Conservation (phyloP, 2,797 vertebrate genomes). For the Phoxinus dragarum region DNA sequence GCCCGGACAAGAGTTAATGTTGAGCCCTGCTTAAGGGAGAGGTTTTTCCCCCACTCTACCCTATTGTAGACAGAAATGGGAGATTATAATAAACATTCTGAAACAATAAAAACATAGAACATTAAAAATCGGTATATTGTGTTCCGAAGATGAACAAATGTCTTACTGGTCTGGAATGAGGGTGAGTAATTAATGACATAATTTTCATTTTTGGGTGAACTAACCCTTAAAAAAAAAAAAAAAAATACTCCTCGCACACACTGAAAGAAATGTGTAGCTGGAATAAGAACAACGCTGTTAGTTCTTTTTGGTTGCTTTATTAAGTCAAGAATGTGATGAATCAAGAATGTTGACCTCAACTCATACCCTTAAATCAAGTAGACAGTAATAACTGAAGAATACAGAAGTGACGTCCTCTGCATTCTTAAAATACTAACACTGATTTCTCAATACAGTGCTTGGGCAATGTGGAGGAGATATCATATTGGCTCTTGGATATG, state of each 20-base stretch:
- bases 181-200: neutral
- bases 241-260: neutral
- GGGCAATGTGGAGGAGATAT: conserved; percentile 40
- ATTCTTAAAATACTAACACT: conserved; percentile 22
- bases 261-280: neutral
- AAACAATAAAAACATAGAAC: too few relatives aligned
- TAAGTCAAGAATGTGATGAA: conserved; percentile 41
- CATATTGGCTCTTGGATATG: conserved; percentile 13
- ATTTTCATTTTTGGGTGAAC: neutral
- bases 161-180: neutral
- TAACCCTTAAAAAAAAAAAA: neutral
- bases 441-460: conserved; percentile 38
- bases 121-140: neutral
- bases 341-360: neutral
- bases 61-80: too few relatives aligned
- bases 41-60: too few relatives aligned
- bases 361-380: neutral
- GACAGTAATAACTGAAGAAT: conserved; percentile 16
- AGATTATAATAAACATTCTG: too few relatives aligned
- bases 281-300: conserved; percentile 24
- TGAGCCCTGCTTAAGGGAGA: too few relatives aligned
- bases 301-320: conserved; percentile 58
- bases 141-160: neutral
- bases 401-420: neutral
- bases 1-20: too few relatives aligned